These are phyloP conservation scores for Petaurus breviceps DNA, from an alignment of 2,113 vertebrate genomes.

Conservation along the genomic window DNA sequence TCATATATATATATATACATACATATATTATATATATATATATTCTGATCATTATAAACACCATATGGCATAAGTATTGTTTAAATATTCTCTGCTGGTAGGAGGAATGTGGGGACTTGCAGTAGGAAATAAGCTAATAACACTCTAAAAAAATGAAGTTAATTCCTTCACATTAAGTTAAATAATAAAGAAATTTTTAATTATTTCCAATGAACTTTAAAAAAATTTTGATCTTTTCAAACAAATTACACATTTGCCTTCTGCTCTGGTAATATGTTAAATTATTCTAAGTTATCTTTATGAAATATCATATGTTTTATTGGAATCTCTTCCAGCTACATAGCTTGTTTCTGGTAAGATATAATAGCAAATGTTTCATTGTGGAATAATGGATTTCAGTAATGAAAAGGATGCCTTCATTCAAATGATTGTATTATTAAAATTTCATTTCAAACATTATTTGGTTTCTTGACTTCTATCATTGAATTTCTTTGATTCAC, in stretches of 20 bases:
- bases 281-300: neutral
- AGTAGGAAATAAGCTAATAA: conserved; percentile 19
- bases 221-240: conserved; percentile 46
- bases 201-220: neutral
- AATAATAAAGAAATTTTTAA: conserved; percentile 35
- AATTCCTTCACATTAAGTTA: conserved; percentile 59
- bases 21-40: too few relatives aligned
- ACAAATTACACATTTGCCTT: conserved; percentile 1
- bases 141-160: conserved; percentile 53
- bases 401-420: neutral
- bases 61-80: neutral
- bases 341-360: neutral
- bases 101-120: conserved; percentile 52
- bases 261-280: neutral
- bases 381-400: conserved; percentile 2
- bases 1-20: neutral
- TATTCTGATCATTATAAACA: neutral
- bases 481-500: neutral
- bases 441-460: conserved; percentile 5
- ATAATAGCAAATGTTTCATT: neutral
- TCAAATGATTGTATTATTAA: neutral
- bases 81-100: conserved; percentile 45
- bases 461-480: neutral
- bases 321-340: neutral
- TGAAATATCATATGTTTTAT: neutral